Conservation (phyloP, 2,888 invertebrate species). For the Hyposoter didymator region DNA sequence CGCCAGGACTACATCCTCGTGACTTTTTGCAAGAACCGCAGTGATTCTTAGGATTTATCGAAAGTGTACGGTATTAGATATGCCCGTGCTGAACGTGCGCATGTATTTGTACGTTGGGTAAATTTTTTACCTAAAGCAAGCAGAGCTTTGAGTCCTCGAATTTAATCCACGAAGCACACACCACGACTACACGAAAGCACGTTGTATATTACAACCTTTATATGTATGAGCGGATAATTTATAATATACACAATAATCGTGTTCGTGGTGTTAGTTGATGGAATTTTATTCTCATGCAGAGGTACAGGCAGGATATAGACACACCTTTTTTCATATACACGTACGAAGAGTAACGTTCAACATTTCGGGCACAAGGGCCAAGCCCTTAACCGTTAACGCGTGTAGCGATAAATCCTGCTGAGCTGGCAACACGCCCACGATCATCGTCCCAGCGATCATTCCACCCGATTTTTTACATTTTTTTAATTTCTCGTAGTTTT, state of each 20-base stretch:
- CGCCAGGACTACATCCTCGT: constrained; percentile 19
- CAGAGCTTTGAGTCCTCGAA: constrained; percentile 43
- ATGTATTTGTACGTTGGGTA: neutral
- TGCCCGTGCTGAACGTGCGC: neutral
- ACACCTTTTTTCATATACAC: constrained; percentile 41
- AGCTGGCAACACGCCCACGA: constrained; percentile 47
- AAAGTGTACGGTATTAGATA: constrained; percentile 50
- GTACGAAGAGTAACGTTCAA: constrained; percentile 34
- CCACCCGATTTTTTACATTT: constrained; percentile 15
- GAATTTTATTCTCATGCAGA: constrained; percentile 43
- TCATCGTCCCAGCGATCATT: constrained; percentile 44
- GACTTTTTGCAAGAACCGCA: constrained; percentile 16
- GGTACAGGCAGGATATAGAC: constrained; percentile 29
- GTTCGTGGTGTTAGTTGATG: constrained; percentile 12
- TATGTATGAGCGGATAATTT: constrained; percentile 44
- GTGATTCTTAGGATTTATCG: constrained; percentile 62
- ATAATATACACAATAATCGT: constrained; percentile 54
- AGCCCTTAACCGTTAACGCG: constrained; percentile 58
- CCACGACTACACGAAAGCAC: neutral
- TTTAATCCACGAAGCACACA: constrained; percentile 52
- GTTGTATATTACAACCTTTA: constrained; percentile 30
- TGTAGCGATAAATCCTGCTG: constrained; percentile 63
- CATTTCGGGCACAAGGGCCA: constrained; percentile 56
- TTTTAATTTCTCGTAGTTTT: neutral
- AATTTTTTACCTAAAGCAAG: neutral